Base-by-base conservation (phyloP, 2,113 vertebrate species). In the Garra rufa region DNA sequence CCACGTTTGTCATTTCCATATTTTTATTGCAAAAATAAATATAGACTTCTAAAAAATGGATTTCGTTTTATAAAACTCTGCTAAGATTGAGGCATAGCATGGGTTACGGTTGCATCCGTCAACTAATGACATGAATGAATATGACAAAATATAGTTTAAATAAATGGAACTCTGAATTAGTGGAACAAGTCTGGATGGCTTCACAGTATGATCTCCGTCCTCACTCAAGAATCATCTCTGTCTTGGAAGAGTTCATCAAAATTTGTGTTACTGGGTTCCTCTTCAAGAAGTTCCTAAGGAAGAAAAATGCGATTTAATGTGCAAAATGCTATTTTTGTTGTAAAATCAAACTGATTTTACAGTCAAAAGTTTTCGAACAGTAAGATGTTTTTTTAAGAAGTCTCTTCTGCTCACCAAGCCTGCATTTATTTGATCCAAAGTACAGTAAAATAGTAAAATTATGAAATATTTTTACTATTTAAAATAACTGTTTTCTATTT, bases 161-260 rank as follows among this genome's bases (percentile, higher is more conserved):
- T 55, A 13, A 19, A 48, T 2, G 0, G 30, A 46, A 30, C 43
- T 30, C 28, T 76, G 34, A 57, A 41, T 57, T 69, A 38, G 65
- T 38, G 17, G 30, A 67, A 69, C 65, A 69, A 55, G 10, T 34
- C 2, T 15, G 74, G 34, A 1, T 52, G 17, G 1, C 26, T 76
- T 76, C 28, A 6, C 0, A 59, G 15, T 75, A 15, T 19, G 73
- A 75, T 28, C 6, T 74, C 11, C 38, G 17, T 52, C 28, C 15
- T 55, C 4, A 5, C 55, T 82, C 76, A 88, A 50, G 87, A 81
- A 83, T 81, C 76, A 48, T 50, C 81, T 88, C 2, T 3, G 79
- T 90, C 92, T 90, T 96, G 96, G 89, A 99, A 99, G 84, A 94
- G 94, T 78, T 96, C 96, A 83, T 98, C 97, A 82, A 95, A 94